Evolutionary conservation across 2,888 invertebrate species (phyloP), one percentile per base, ranked within the genome.

Genomic region (Thereva nobilitata): DNA sequence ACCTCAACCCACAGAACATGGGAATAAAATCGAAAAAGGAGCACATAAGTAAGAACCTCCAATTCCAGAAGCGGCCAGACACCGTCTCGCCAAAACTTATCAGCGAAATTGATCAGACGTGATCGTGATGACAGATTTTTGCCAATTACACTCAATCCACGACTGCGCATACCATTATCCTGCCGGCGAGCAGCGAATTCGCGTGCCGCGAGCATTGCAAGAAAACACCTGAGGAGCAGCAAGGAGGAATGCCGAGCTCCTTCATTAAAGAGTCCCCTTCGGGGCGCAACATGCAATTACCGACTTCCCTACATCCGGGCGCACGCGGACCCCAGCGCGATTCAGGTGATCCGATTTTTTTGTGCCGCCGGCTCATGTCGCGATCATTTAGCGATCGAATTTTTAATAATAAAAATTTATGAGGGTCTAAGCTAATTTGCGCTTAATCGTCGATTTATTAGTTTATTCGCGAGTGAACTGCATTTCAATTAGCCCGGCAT

Each of bases 331-430:
- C 59, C 8, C 10, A 12, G 5, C 40, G 23, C 53, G n/a, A 37
- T 41, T 10, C 12, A 23, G 41, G 4, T 4, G 12, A 9, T 34
- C 6, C 45, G 59, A 49, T 59, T 38, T 38, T 45, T 38, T 41
- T 23, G 41, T 10, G 34, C 41, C 37, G 5, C 50, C 41, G 49
- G 40, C 23, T 1, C 23, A 23, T 23, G 23, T 23, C 23, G 38
- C 47, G 59, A 57, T 47, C 47, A 9, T 5, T 50, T 40, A 8
- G 61, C 23, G 49, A 37, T 45, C 50, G 23, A 61, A 61, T 61
- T 61, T 61, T 61, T 50, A 61, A 61, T 50, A 61, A 61, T 61
- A 61, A 61, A 61, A 61, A 61, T 61, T 61, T 61, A 61, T 61
- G 61, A 50, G 50, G 61, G 61, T 61, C 61, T 50, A 50, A 61